Percentiles rank a stretch among this genome's conserved stretches.
Evolutionary conservation across 2,888 invertebrate genomes (phyloP).

Genomic region (Limnephilus rhombicus): DNA sequence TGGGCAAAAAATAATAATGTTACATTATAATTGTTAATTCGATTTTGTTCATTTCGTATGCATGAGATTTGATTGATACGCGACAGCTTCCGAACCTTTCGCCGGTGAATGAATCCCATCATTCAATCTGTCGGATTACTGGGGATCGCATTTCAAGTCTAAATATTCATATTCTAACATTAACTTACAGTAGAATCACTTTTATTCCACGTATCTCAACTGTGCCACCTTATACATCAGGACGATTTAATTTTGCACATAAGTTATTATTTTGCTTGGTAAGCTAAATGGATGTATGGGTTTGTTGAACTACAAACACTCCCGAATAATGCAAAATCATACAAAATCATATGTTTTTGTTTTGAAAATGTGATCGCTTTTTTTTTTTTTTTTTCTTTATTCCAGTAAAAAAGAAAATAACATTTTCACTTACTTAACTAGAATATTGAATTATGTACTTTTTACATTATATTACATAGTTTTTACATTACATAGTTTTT

Average conservation of each 20-base stretch:
- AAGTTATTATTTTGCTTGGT: too few relatives aligned
- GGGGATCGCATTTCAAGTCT: constrained; percentile 40
- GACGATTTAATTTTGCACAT: not conserved
- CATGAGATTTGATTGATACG: constrained; percentile 57
- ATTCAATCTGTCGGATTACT: constrained; percentile 41
- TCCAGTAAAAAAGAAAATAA: too few relatives aligned
- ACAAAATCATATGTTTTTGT: too few relatives aligned
- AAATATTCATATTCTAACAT: constrained; percentile 39
- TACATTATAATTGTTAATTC: constrained; percentile 73
- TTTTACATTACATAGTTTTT: too few relatives aligned
- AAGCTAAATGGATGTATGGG: too few relatives aligned
- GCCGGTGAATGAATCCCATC: constrained; percentile 43
- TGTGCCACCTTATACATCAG: not conserved
- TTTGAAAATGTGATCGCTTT: too few relatives aligned
- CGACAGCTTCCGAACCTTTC: constrained; percentile 57
- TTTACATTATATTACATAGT: too few relatives aligned
- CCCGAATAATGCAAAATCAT: too few relatives aligned
- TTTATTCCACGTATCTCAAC: not conserved
- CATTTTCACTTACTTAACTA: too few relatives aligned
- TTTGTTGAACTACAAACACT: too few relatives aligned
- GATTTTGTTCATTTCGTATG: constrained; percentile 53
- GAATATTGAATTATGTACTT: too few relatives aligned
- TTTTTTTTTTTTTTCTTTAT: too few relatives aligned
- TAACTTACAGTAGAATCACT: not conserved
- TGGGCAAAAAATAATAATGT: constrained; percentile 71